These are phyloP conservation scores for Pelodiscus sinensis DNA, from an alignment of 2,113 vertebrate genomes.

Conservation along the genomic window DNA sequence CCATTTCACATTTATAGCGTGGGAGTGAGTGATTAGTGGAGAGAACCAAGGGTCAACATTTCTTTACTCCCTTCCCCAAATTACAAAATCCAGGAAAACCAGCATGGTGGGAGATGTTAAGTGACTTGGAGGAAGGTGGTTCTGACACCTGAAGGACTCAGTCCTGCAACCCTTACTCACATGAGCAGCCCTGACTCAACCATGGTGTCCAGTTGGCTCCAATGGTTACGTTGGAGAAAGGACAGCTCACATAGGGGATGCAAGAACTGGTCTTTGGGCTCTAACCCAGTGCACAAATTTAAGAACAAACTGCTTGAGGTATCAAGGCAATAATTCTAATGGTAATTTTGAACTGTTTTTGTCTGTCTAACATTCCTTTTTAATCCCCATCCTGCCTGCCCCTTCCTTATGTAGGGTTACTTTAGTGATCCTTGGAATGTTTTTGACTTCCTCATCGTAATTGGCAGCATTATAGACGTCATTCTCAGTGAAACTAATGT, in stretches of 20 bases:
- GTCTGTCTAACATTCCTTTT: slow-evolving; percentile 98
- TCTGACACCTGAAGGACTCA: neutral
- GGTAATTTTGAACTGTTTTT: slow-evolving; percentile 81
- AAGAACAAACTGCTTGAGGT: slow-evolving; percentile 43
- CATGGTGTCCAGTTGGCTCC: neutral
- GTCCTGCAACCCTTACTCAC: neutral
- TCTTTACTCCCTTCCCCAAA: neutral
- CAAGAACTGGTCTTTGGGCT: slow-evolving; percentile 16
- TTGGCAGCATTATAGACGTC: slow-evolving; percentile 99
- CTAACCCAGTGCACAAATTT: neutral
- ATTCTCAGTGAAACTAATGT: slow-evolving; percentile 99
- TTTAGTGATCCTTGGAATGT: slow-evolving; percentile 99
- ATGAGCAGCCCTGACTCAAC: neutral
- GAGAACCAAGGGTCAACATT: accelerated
- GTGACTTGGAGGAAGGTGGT: neutral
- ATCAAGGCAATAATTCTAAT: slow-evolving; percentile 76
- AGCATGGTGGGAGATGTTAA: neutral
- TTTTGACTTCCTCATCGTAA: slow-evolving; percentile 99
- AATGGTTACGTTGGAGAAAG: neutral
- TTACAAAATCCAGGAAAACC: neutral
- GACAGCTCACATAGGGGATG: neutral
- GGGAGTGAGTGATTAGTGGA: accelerated
- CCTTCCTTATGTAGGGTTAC: slow-evolving; percentile 98
- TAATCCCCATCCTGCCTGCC: slow-evolving; percentile 91
- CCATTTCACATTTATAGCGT: neutral